A percentile compares a stretch with the other conserved stretches of the same genome.
These are phyloP conservation scores for Sycophila texana DNA, from an alignment of 2,888 invertebrate genomes.

Conservation along the genomic window DNA sequence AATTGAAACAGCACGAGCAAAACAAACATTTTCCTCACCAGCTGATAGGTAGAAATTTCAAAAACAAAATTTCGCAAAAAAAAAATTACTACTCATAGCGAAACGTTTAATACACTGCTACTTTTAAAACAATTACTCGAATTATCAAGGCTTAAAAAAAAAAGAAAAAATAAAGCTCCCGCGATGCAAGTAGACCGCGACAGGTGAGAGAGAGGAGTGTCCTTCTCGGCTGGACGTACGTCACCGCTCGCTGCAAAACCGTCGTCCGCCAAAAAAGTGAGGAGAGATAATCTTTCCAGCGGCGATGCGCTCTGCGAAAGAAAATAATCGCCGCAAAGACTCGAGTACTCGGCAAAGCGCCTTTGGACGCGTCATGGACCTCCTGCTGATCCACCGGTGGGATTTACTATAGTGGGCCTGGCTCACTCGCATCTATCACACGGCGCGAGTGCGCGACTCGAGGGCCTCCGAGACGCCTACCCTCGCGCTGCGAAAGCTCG, in stretches of 20 bases:
- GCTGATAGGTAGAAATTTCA: too few species aligned
- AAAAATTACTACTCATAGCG: too few species aligned
- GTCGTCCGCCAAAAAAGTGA: constrained; percentile 26
- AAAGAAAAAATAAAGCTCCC: too few species aligned
- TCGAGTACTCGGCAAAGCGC: too few species aligned
- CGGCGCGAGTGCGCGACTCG: neutral
- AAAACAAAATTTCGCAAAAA: too few species aligned
- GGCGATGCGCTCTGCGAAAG: too few species aligned
- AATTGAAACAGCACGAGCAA: too few species aligned
- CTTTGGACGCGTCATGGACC: constrained; percentile 19
- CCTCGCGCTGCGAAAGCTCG: neutral
- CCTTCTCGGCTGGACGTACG: constrained; percentile 17
- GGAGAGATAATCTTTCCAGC: constrained; percentile 36
- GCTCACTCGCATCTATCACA: constrained; percentile 39
- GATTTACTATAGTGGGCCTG: constrained; percentile 16
- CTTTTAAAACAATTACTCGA: too few species aligned
- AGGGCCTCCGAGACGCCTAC: neutral
- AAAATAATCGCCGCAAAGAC: constrained; percentile 34
- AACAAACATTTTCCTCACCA: too few species aligned
- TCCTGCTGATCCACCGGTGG: constrained; percentile 34
- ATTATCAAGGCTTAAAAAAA: too few species aligned
- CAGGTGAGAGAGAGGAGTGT: constrained; percentile 50
- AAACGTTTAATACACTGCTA: too few species aligned
- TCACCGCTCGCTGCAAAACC: constrained; percentile 37
- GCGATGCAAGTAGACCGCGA: constrained; percentile 20